These are phyloP conservation scores for Xenentodon cancila DNA, from an alignment of 2,797 vertebrate genomes.

Conservation along the genomic window DNA sequence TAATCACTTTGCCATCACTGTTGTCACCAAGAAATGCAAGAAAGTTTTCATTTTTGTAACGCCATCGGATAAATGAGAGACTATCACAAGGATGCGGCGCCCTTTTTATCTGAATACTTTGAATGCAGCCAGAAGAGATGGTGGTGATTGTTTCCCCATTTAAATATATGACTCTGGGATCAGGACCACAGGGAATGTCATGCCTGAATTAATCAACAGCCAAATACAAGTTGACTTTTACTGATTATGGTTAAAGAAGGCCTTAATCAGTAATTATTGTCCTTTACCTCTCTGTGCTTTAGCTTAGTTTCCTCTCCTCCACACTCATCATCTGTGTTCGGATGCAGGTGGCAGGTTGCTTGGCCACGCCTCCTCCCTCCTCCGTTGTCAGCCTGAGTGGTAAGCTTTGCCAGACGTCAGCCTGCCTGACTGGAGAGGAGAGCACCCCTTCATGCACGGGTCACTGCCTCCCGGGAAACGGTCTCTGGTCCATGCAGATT, in stretches of 20 bases:
- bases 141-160: no score
- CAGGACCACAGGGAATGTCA: no score
- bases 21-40: not conserved
- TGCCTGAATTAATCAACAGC: no score
- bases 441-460: constrained; percentile 78
- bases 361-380: constrained; percentile 41
- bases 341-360: constrained; percentile 39
- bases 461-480: constrained; percentile 74
- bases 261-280: no score
- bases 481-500: constrained; percentile 44
- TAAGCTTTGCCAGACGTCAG: constrained; percentile 68
- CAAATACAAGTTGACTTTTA: no score
- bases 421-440: constrained; percentile 74
- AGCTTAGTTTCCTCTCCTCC: not conserved
- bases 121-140: constrained; percentile 37
- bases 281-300: no score
- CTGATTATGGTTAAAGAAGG: no score
- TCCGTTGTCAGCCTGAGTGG: constrained; percentile 60
- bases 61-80: no score
- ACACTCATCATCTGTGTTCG: not conserved
- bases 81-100: constrained; percentile 29
- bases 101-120: constrained; percentile 22
- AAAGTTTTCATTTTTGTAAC: not conserved
- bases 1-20: constrained; percentile 4
- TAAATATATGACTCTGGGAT: no score